Conservation (phyloP, 1,140 invertebrate species). For the Ceratina australensis region DNA sequence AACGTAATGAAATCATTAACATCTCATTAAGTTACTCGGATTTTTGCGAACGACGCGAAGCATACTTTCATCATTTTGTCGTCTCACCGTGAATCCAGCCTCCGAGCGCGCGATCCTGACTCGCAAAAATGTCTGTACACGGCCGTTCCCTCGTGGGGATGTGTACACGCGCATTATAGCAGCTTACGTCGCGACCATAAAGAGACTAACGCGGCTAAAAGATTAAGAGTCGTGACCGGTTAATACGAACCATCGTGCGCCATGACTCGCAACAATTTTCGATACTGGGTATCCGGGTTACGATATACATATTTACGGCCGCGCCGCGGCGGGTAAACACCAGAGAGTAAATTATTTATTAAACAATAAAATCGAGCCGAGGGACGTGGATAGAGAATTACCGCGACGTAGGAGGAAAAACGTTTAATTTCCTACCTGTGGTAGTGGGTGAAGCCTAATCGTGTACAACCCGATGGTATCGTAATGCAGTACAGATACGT, state of each 20-base stretch:
- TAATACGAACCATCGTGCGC: slow-evolving; percentile 36
- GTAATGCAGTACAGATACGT: slow-evolving; percentile 7
- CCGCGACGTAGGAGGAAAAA: neutral
- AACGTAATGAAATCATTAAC: no score
- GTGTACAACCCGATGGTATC: slow-evolving; percentile 9
- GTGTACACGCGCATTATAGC: neutral
- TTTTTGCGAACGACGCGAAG: neutral
- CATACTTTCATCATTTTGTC: neutral
- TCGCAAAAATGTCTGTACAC: slow-evolving; percentile 2
- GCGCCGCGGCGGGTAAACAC: neutral
- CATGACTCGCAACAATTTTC: slow-evolving; percentile 25
- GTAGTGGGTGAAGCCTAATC: slow-evolving; percentile 18
- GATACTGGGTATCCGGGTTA: slow-evolving; percentile 33
- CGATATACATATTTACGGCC: slow-evolving; percentile 24
- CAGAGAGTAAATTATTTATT: slow-evolving; percentile 7
- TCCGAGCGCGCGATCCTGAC: neutral
- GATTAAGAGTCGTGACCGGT: slow-evolving; percentile 53
- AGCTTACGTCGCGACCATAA: slow-evolving; percentile 1
- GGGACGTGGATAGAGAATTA: slow-evolving; percentile 4
- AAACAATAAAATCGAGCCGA: slow-evolving; percentile 1
- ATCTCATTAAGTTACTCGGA: no score
- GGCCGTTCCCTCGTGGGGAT: neutral
- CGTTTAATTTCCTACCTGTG: slow-evolving; percentile 2
- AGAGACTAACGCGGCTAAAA: slow-evolving; percentile 13
- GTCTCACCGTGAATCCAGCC: neutral